Base-by-base conservation (phyloP, 92 coral and sea anemone genomes). In the Siderastrea siderea region DNA sequence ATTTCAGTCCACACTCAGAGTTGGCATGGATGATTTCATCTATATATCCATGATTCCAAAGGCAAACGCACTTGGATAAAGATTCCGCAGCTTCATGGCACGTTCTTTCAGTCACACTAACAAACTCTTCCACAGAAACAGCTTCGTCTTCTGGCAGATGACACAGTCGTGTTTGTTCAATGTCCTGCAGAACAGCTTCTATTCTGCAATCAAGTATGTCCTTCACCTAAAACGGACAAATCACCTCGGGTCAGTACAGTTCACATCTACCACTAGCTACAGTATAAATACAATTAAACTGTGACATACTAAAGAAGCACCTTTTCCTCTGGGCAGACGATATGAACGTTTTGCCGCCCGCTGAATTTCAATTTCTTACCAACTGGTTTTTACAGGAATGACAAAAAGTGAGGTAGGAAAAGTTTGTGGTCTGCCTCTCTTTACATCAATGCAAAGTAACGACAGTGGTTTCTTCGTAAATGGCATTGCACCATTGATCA, bases 121-220 rank as follows among this genome's bases (percentile, higher is more conserved):
- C 94, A 86, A 97, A 97, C 71, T 97, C 98, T 13, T 97, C 98
- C 3, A 97, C 93, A 65, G 94, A 94, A 47, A 97, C 93, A 26
- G 99, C 96, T 67, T 97, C 99, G 48, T 97, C 99, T 48, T 97
- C 99, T 8, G 97, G 99, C 65, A 97, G 86, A 71, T 90, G 94
- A 61, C 98, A 97, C 84, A 97, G 88, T 9, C 95, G 93, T 2
- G 98, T 95, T 52, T 86, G 74, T 7, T 97, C 98, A 67, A 97
- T 94, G 19, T 94, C 99, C 13, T 91, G 74, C 64, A 97, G 83
- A 13, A 88, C 88, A 15, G 93, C 97, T 75, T 97, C 99, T 48
- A 97, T 97, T 26, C 99, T 98, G 83, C 99, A 97, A 45, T 95
- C 98, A 59, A 95, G 93, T 74, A 97, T 97, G 86, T 97, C 99